Evolutionary conservation across 2,888 invertebrate genomes (phyloP), one percentile per base, ranked within the genome.

Genomic region (Drosophila crucigera): DNA sequence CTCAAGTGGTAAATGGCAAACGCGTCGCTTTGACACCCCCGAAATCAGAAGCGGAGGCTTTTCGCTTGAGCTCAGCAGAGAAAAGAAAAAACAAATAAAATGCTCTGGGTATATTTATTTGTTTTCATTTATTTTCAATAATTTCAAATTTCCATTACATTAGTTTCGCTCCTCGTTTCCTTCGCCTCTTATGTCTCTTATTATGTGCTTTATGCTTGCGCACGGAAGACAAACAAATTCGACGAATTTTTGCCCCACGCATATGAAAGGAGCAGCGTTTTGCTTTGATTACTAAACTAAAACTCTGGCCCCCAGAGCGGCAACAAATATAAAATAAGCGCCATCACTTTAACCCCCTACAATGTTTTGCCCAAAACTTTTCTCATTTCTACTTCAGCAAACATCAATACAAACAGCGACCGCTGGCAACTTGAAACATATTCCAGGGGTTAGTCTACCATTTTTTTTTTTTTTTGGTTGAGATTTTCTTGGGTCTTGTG

Each of bases 131-230:
- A 87, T 87, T 91, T 91, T 91, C 91, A 90, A 90, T 90, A 90
- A 91, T 91, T 91, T 89, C 82, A 81, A 90, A 91, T 91, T 91
- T 90, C 91, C 90, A 90, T 90, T 90, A 90, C 91, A 90, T 91
- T 91, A 90, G 91, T 88, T 88, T 86, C 69, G 64, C 72, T 73
- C 69, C 33, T 33, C 0, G 22, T 14, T 47, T 22, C 22, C 28
- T 7, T 14, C 19, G 0, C 53, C 10, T 10, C 35, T 41, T 47
- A 43, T 39, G 19, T 47, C 41, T 16, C 49, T 64, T 71, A 76
- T 80, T 73, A 77, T 80, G 76, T 91, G 78, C 68, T 91, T 89
- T 87, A 91, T 87, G 91, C 90, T 67, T 72, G 69, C 71, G 85
- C 85, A 88, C 88, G 90, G 74, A 89, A 88, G 90, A 90, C 91